A percentile compares a stretch with the other conserved stretches of the same genome.
Conservation (phyloP, 2,113 vertebrate species). For the Lathamus discolor region DNA sequence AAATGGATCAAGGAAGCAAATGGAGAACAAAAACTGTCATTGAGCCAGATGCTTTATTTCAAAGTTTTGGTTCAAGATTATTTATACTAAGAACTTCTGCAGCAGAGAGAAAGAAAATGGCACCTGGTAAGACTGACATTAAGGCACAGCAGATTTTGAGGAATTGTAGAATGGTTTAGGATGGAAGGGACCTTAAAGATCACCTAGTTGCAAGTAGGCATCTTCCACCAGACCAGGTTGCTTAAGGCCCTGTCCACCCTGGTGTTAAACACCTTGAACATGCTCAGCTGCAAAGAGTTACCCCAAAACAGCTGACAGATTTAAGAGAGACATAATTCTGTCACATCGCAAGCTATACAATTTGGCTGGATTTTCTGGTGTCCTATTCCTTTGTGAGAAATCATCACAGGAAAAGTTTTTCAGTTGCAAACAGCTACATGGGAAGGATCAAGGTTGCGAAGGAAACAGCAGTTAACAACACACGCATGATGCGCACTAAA, state of each 20-base stretch:
- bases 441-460: not conserved
- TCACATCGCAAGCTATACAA: not conserved
- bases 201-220: not conserved
- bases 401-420: not conserved
- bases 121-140: not conserved
- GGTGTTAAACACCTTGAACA: not conserved
- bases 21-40: not conserved
- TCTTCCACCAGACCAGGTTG: not conserved
- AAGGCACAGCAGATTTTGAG: not conserved
- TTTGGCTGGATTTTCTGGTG: not conserved
- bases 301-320: not conserved
- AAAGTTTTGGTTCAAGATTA: not conserved
- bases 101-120: not conserved
- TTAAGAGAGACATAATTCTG: not conserved
- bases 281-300: not conserved
- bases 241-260: not conserved
- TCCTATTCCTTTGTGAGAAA: not conserved
- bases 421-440: not conserved
- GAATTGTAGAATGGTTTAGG: not conserved
- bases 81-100: not conserved
- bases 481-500: not conserved
- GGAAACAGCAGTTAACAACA: not conserved
- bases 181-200: not conserved
- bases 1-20: not conserved
- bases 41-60: not conserved